Evolutionary conservation across 2,888 invertebrate genomes (phyloP), one percentile per base, ranked within the genome.

Genomic region (Philonicus albiceps): DNA sequence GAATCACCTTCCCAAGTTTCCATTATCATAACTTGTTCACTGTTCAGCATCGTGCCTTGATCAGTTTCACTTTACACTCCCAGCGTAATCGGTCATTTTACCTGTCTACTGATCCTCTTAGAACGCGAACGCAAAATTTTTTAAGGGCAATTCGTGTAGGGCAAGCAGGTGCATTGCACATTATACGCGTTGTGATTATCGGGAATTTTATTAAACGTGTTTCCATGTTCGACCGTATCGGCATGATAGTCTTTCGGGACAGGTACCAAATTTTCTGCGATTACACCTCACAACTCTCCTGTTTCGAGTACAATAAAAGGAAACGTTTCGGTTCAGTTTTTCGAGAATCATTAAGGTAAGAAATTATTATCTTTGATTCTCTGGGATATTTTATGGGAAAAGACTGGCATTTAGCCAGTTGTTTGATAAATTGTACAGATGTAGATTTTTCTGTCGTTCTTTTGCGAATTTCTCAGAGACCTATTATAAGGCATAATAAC

Each of bases 141-240:
- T 73, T 76, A 30, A 81, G 81, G 34, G 43, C 27, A 27, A 19
- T 83, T 40, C 31, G 43, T 64, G 64, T 16, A 19, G 49, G 40
- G 40, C 40, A 43, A 43, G 85, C 85, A 85, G 85, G 85, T 85
- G 85, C 22, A 85, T 30, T 85, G 43, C 31, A 40, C 74, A 85
- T 75, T n/a, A 22, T 27, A 27, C 64, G 34, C 19, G 43, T 30
- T 19, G 7, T 34, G 87, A 86, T 86, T 86, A 86, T 86, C 86
- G 80, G 80, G 80, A 85, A n/a, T 40, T 80, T 87, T 86, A 87
- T 87, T 87, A 87, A 87, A 86, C 80, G 86, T 86, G 86, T 87
- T 87, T 87, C 84, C 86, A 73, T 87, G 87, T 87, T 87, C 80
- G 30, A 8, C 78, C 22, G 76, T 86, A 87, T 87, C 83, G 76